These are phyloP conservation scores for Dendrolimus houi DNA, from an alignment of 2,888 invertebrate genomes.

Conservation along the genomic window DNA sequence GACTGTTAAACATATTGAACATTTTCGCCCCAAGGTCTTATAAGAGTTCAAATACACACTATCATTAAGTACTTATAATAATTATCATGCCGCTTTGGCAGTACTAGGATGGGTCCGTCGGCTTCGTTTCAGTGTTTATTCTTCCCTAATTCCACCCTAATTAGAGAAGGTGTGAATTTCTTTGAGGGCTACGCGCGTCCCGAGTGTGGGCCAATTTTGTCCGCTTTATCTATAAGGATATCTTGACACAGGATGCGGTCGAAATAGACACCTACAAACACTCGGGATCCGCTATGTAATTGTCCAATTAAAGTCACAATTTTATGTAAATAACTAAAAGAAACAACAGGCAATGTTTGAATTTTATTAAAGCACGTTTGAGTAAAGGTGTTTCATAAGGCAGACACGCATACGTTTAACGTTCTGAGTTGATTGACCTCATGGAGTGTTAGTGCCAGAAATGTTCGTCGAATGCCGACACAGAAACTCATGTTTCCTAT, in stretches of 20 bases:
- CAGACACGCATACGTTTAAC: conserved; percentile 8
- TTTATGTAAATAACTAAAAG: conserved; percentile 55
- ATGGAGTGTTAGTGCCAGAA: conserved; percentile 1
- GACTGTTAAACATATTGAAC: too few species aligned
- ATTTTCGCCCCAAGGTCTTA: neutral
- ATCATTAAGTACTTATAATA: conserved; percentile 52
- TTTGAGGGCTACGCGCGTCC: conserved; percentile 49
- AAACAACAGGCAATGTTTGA: conserved; percentile 5
- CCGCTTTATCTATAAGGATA: conserved; percentile 46
- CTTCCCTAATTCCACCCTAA: conserved; percentile 62
- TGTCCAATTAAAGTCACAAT: conserved; percentile 68
- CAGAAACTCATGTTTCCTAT: neutral
- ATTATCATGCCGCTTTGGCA: conserved; percentile 29
- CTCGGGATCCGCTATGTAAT: conserved; percentile 58
- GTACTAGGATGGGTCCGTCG: conserved; percentile 34
- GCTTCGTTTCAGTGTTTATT: conserved; percentile 55
- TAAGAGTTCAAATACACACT: conserved; percentile 23
- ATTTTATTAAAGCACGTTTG: conserved; percentile 14
- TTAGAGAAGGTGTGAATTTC: conserved; percentile 73
- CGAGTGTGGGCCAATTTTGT: conserved; percentile 56
- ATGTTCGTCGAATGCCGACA: neutral
- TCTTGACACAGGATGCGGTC: conserved; percentile 58
- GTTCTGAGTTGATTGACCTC: conserved; percentile 3
- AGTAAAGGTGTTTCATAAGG: conserved; percentile 21
- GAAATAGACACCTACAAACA: conserved; percentile 46